Evolutionary conservation across 2,113 vertebrate genomes (phyloP).

Genomic region (Grammomys surdaster): DNA sequence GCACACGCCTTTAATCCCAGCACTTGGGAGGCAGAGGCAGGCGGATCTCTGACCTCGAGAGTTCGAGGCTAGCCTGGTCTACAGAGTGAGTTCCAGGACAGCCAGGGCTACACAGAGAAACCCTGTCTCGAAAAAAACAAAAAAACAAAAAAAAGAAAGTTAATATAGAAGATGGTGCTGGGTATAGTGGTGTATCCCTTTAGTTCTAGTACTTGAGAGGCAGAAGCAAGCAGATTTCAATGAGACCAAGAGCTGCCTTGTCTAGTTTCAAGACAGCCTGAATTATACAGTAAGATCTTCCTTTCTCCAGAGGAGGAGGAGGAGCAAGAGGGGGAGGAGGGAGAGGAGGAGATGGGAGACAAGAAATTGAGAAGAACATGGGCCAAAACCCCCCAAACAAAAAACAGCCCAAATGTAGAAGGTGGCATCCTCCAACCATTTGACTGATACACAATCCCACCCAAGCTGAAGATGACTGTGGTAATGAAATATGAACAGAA

Average conservation of each 20-base stretch:
- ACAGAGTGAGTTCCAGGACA: no score
- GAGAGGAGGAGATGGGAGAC: no score
- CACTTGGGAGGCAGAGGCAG: no score
- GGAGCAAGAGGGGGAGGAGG: no score
- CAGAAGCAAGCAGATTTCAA: neutral
- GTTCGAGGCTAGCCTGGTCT: no score
- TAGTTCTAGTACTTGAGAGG: neutral
- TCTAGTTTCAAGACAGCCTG: neutral
- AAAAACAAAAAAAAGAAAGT: neutral
- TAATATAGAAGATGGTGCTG: neutral
- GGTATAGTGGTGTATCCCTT: neutral
- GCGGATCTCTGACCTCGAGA: no score
- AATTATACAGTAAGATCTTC: neutral
- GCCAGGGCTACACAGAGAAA: no score
- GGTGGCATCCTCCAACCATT: neutral
- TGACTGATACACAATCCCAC: neutral
- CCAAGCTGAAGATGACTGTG: neutral
- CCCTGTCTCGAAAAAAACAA: no score
- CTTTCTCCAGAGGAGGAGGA: no score
- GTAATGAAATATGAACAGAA: conserved; percentile 33
- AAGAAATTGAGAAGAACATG: no score
- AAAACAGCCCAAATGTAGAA: neutral
- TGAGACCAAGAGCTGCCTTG: neutral
- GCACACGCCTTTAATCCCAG: no score
- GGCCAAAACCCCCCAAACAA: neutral